Evolutionary conservation across 2,797 vertebrate genomes (phyloP).

Genomic region (Echiichthys vipera): DNA sequence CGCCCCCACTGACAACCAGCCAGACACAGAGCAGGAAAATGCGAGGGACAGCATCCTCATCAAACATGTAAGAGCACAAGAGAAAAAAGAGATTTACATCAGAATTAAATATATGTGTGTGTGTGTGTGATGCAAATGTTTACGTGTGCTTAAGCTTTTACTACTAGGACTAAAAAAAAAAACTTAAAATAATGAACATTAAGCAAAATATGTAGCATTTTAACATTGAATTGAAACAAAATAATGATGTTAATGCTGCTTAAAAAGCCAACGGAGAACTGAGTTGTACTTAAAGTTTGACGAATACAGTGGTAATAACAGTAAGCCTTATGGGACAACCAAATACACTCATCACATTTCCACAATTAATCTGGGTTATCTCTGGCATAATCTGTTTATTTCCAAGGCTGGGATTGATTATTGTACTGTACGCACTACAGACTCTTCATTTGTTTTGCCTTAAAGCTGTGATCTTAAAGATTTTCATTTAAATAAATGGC

Average conservation of each 20-base stretch:
- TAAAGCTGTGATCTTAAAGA: too few species aligned
- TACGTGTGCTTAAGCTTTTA: background rate
- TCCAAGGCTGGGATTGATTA: background rate
- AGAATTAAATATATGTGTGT: background rate
- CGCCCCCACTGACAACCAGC: slow-evolving; percentile 81
- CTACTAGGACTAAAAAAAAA: background rate
- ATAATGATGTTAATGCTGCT: background rate
- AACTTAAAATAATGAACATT: background rate
- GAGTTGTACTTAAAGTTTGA: background rate
- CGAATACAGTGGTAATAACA: background rate
- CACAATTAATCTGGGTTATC: background rate
- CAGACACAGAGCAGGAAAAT: slow-evolving; percentile 87
- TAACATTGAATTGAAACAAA: background rate
- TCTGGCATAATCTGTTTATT: background rate
- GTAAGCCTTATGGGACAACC: background rate
- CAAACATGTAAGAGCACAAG: slow-evolving; percentile 89
- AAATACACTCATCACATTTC: background rate
- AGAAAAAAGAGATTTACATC: background rate
- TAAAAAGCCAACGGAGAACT: background rate
- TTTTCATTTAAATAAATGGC: too few species aligned
- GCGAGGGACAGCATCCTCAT: slow-evolving; percentile 90
- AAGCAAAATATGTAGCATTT: background rate
- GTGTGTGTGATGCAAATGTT: background rate
- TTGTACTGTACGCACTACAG: too few species aligned
- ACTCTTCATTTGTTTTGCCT: too few species aligned